These are phyloP conservation scores for Eolophus roseicapilla DNA, from an alignment of 2,113 vertebrate species.

Conservation along the genomic window DNA sequence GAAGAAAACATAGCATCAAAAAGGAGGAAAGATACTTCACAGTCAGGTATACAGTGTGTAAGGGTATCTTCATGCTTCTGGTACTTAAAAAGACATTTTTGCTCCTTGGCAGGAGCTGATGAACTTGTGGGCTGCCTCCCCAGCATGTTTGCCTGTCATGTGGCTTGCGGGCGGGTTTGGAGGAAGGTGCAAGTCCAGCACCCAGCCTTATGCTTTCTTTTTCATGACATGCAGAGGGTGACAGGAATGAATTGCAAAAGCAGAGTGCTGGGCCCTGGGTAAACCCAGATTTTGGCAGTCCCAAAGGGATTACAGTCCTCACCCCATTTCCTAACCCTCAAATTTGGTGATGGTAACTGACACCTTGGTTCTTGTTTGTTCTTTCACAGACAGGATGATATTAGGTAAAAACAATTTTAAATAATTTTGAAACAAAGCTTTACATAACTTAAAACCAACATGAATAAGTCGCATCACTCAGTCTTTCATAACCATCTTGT, in stretches of 20 bases:
- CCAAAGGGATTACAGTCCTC: background rate
- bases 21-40: background rate
- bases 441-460: background rate
- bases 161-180: background rate
- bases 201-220: background rate
- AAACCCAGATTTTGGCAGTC: background rate
- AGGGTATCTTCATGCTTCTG: background rate
- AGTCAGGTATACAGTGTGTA: background rate
- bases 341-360: background rate
- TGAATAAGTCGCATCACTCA: background rate
- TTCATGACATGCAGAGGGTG: background rate
- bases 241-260: background rate
- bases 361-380: background rate
- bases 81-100: background rate
- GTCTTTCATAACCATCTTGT: background rate
- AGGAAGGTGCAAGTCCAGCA: background rate
- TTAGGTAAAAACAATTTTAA: background rate
- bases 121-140: background rate
- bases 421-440: background rate
- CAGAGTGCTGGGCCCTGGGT: background rate
- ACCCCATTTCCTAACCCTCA: background rate
- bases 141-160: background rate
- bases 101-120: background rate
- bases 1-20: background rate
- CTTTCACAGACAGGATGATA: background rate